These are phyloP conservation scores for Ctenochaetus hawaiiensis DNA, from an alignment of 2,797 vertebrate genomes.

Conservation along the genomic window DNA sequence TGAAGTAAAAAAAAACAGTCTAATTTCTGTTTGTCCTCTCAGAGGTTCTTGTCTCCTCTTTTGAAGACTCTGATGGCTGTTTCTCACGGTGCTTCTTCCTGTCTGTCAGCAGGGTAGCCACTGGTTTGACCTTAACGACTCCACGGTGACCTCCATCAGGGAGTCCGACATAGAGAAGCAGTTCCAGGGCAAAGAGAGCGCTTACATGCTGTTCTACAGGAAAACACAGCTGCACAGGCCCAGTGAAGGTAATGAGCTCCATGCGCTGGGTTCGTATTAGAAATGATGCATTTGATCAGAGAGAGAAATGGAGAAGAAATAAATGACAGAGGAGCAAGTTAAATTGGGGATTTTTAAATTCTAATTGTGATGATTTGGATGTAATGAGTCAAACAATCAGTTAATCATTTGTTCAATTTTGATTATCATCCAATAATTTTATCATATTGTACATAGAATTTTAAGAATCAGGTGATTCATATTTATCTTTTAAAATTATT, in stretches of 20 bases:
- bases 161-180: constrained; percentile 94
- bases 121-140: constrained; percentile 98
- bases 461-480: background rate
- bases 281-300: constrained; percentile 4
- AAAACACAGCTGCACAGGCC: constrained; percentile 90
- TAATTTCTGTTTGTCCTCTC: background rate
- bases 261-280: constrained; percentile 14
- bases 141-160: constrained; percentile 90
- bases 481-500: background rate
- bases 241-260: constrained; percentile 84
- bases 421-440: background rate
- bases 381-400: background rate
- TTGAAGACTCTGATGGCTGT: constrained; percentile 20
- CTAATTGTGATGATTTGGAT: background rate
- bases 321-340: background rate
- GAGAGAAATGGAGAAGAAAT: constrained; percentile 1
- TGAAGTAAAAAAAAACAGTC: too few species aligned
- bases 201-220: constrained; percentile 99
- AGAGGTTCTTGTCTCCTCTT: background rate
- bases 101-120: constrained; percentile 79
- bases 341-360: background rate
- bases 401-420: background rate
- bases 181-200: constrained; percentile 97
- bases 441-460: background rate
- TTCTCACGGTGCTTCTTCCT: constrained; percentile 51